Percentiles rank a stretch among this genome's conserved stretches.
Evolutionary conservation across 2,113 vertebrate species (phyloP).

Genomic region (Periophthalmodon schlosseri): DNA sequence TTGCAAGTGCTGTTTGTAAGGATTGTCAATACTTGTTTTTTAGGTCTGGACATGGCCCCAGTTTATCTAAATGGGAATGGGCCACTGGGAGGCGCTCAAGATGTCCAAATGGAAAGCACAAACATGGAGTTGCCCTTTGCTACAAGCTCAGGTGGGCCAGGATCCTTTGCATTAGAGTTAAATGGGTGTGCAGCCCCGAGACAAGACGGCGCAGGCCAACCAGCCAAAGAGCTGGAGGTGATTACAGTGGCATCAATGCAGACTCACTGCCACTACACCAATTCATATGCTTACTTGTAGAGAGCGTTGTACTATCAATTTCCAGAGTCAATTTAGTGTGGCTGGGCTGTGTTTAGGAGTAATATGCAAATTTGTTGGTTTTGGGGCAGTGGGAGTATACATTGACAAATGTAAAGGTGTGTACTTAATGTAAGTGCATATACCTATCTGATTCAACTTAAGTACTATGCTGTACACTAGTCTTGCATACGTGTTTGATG

Average conservation of each 20-base stretch:
- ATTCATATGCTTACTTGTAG: conserved; percentile 94
- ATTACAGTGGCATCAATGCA: conserved; percentile 97
- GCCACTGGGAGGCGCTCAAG: conserved; percentile 78
- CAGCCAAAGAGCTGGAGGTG: conserved; percentile 91
- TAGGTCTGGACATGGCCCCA: conserved; percentile 58
- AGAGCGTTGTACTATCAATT: conserved; percentile 35
- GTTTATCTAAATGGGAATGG: conserved; percentile 58
- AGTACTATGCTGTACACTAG: background rate
- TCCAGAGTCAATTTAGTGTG: conserved; percentile 27
- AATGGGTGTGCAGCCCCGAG: conserved; percentile 76
- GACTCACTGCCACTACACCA: conserved; percentile 94
- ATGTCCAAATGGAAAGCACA: conserved; percentile 84
- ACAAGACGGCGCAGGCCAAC: conserved; percentile 62
- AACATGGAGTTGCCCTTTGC: conserved; percentile 80
- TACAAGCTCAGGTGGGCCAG: conserved; percentile 91
- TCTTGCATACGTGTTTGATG: background rate
- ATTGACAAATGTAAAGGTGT: conserved; percentile 35
- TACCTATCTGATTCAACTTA: conserved; percentile 29
- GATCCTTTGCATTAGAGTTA: conserved; percentile 87
- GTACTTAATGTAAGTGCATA: conserved; percentile 13
- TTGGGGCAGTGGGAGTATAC: conserved; percentile 33
- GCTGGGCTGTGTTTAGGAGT: conserved; percentile 19
- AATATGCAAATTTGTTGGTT: conserved; percentile 27
- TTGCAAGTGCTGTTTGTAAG: background rate
- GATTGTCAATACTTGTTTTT: background rate